Percentiles rank a stretch among this genome's conserved stretches.
phyloP scores from a whole-genome alignment of 2,888 invertebrate genomes.

The Xanthorhoe spadicearia region DNA sequence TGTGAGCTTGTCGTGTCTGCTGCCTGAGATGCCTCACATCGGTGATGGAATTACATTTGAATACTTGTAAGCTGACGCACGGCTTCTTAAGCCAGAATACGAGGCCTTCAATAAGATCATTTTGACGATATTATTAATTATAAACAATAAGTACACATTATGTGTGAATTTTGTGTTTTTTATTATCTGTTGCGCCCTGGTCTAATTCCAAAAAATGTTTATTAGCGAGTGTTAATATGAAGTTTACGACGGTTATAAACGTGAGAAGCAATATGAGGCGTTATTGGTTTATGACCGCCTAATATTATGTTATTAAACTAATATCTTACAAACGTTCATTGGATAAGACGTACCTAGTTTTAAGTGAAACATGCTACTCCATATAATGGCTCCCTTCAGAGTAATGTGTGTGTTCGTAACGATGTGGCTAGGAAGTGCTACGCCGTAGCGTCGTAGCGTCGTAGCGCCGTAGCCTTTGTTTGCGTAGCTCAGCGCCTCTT shows the following conservation, averaged over 20 bases:
- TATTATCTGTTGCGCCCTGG: too few relatives aligned
- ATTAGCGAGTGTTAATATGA: neutral
- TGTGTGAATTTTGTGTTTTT: too few relatives aligned
- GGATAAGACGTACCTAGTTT: neutral
- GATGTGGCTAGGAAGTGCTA: neutral
- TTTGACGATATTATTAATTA: too few relatives aligned
- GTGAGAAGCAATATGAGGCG: neutral
- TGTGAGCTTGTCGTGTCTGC: constrained; percentile 5
- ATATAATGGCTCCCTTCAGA: neutral
- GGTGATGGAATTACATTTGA: constrained; percentile 1
- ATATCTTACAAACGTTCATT: neutral
- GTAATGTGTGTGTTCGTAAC: neutral
- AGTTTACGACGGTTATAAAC: neutral
- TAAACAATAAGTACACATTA: too few relatives aligned
- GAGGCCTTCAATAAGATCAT: too few relatives aligned
- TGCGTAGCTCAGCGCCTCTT: neutral
- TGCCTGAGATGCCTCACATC: neutral
- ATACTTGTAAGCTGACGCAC: constrained; percentile 2
- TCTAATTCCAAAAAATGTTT: neutral
- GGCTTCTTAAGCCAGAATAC: neutral
- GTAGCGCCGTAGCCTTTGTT: constrained; percentile 1
- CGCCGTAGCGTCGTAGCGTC: constrained; percentile 5
- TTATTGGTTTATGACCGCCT: neutral
- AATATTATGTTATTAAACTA: neutral
- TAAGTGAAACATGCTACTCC: neutral